Base-by-base conservation (phyloP, 2,888 invertebrate species). In the Latheticus oryzae region DNA sequence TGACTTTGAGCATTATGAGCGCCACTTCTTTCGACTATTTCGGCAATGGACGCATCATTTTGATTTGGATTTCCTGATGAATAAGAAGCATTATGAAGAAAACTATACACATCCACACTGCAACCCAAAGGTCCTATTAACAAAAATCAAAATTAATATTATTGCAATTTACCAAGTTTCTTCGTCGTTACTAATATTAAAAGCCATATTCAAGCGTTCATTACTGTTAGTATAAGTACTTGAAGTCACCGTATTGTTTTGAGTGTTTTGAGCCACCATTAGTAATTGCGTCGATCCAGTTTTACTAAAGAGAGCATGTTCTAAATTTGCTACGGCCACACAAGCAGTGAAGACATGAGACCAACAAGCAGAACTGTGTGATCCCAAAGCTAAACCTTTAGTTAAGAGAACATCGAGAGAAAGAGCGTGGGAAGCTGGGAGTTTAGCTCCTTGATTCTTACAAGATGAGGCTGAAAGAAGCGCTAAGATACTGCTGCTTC, bases 351-450 rank as follows among this genome's bases (percentile, higher is more conserved):
- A 95, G 58, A 97, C 93, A 74, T 97, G 95, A 61, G 92, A 91
- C 97, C 97, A 97, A 71, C 97, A 97, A 64, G 94, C 93, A 9
- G 93, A 85, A 15, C 95, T 93, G 72, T 95, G 95, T 24, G 95
- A 93, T 2, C 95, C 96, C 3, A 96, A 83, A 73, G 96, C 95
- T 42, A 97, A 81, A 1, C 96, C 78, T 68, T 74, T 73, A 43
- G 79, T 84, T 53, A 97, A 84, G 13, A 97, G 84, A 9, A 97
- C 92, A 75, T 97, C 96, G 81, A 97, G 86, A 26, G 95, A 95
- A 61, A 97, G 81, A 0, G 95, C 93, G 72, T 97, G 96, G 0
- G 95, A 92, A 17, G 93, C 90, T 32, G 93, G 85, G 59, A 95
- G 85, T 68, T 90, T 87, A 0, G 88, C 87, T 1, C 89, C 89